Conservation (phyloP, 2,797 vertebrate species). For the Trematomus bernacchii region DNA sequence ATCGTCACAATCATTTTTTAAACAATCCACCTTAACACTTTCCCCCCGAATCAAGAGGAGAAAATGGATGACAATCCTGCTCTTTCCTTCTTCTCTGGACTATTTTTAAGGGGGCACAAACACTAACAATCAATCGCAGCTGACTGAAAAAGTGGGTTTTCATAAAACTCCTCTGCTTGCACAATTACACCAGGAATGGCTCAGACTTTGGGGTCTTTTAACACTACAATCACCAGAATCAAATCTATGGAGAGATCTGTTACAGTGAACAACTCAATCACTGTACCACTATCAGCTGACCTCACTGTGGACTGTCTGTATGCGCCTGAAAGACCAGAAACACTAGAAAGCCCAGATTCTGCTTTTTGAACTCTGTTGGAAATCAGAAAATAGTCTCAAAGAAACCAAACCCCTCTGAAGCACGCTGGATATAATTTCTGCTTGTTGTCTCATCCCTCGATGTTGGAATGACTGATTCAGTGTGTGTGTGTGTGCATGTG, state of each 20-base stretch:
- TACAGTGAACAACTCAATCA: constrained; percentile 52
- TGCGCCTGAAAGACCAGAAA: constrained; percentile 56
- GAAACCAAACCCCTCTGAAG: constrained; percentile 64
- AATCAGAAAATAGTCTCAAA: constrained; percentile 51
- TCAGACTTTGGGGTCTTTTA: constrained; percentile 35
- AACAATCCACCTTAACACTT: constrained; percentile 64
- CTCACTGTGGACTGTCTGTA: constrained; percentile 69
- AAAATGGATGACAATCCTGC: constrained; percentile 73
- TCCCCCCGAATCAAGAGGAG: constrained; percentile 50
- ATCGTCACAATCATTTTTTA: constrained; percentile 76
- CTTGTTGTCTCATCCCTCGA: constrained; percentile 55
- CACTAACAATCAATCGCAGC: constrained; percentile 60
- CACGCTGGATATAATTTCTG: constrained; percentile 80
- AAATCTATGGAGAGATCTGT: constrained; percentile 58
- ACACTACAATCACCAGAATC: constrained; percentile 62
- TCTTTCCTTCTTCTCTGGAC: constrained; percentile 54
- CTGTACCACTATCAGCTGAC: constrained; percentile 67
- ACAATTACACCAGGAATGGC: constrained; percentile 62
- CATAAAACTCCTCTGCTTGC: constrained; percentile 64
- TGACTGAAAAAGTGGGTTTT: constrained; percentile 45
- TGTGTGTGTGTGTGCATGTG: constrained; percentile 42
- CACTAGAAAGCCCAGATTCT: constrained; percentile 59
- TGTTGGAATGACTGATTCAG: constrained; percentile 59
- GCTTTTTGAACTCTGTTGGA: constrained; percentile 55
- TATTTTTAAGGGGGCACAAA: constrained; percentile 33